phyloP scores from a whole-genome alignment of 1,140 invertebrate genomes.

The Probaryconus sp. region DNA sequence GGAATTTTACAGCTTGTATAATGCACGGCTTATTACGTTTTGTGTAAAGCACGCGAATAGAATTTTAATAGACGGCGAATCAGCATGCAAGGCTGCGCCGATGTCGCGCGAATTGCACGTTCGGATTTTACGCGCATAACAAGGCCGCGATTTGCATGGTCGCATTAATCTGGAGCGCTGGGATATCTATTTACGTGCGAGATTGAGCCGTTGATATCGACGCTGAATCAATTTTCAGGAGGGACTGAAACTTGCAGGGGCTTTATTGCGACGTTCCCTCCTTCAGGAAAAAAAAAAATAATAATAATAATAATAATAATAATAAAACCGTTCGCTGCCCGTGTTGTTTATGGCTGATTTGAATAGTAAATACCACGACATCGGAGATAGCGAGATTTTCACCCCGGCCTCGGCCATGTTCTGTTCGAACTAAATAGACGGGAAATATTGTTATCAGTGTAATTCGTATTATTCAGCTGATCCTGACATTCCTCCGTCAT shows the following conservation, averaged over 20 bases:
- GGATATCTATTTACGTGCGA: constrained; percentile 45
- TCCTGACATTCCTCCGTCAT: background rate
- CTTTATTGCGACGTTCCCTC: constrained; percentile 4
- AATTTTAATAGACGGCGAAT: constrained; percentile 62
- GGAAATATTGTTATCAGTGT: constrained; percentile 15
- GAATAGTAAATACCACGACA: constrained; percentile 19
- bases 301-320: too few species aligned
- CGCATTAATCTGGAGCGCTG: constrained; percentile 32
- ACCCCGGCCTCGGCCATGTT: background rate
- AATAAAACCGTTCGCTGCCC: background rate
- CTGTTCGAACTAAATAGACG: background rate
- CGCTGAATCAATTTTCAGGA: constrained; percentile 44
- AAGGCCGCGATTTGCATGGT: constrained; percentile 39
- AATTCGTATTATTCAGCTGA: constrained; percentile 20
- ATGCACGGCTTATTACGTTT: too few species aligned
- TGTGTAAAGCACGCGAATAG: constrained; percentile 56
- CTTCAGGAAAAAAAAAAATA: constrained; percentile 1
- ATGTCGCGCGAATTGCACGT: constrained; percentile 26
- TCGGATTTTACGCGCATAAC: constrained; percentile 38
- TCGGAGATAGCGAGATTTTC: background rate
- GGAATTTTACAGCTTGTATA: too few species aligned
- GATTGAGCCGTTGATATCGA: constrained; percentile 39
- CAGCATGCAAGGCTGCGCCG: constrained; percentile 37
- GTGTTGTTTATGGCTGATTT: constrained; percentile 31
- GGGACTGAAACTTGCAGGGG: background rate